phyloP scores from a whole-genome alignment of 2,113 vertebrate genomes.

The Prietella phreatophila region DNA sequence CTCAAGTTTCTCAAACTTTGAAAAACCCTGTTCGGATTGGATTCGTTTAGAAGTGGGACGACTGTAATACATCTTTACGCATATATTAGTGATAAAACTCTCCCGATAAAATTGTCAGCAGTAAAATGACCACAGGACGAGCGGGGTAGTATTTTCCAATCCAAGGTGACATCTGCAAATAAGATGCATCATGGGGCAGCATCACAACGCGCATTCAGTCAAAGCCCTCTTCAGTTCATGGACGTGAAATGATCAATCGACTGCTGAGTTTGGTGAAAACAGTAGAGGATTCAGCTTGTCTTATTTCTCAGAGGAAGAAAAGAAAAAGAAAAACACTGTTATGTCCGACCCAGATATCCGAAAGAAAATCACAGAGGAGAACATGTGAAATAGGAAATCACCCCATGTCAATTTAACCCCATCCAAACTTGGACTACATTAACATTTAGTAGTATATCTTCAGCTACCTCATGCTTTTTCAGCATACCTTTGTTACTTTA shows the following conservation, averaged over 20 bases:
- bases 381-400: background rate
- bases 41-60: background rate
- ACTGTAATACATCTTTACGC: background rate
- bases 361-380: background rate
- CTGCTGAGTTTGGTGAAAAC: background rate
- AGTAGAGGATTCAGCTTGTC: background rate
- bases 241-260: background rate
- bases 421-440: background rate
- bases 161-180: background rate
- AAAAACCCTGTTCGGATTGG: background rate
- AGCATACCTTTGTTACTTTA: background rate
- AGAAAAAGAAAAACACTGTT: background rate
- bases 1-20: background rate
- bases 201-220: too few relatives aligned
- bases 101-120: background rate
- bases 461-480: background rate
- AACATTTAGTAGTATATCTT: background rate
- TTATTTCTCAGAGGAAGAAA: background rate
- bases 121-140: background rate
- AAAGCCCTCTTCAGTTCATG: too few relatives aligned
- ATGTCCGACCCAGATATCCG: background rate
- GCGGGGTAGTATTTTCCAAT: background rate
- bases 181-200: background rate
- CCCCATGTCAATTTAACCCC: background rate
- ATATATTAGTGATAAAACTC: background rate